Conservation (phyloP, 2,113 vertebrate species). For the Hydrochoerus hydrochaeris region DNA sequence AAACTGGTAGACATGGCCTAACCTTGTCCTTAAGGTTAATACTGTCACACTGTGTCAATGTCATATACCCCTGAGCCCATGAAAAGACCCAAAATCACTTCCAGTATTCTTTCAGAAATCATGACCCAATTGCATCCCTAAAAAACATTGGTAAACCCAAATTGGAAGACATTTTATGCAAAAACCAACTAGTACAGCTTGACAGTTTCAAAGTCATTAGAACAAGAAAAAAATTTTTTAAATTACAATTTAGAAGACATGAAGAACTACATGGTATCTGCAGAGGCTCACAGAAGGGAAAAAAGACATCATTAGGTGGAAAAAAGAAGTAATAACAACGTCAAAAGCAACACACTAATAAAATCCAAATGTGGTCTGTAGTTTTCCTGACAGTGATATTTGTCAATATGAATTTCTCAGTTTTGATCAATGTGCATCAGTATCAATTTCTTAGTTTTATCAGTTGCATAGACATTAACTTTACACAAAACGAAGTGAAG, state of each 20-base stretch:
- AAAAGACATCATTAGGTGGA: background rate
- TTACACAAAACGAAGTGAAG: background rate
- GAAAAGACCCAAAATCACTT: background rate
- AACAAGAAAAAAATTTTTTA: background rate
- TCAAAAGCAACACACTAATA: background rate
- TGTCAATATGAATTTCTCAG: background rate
- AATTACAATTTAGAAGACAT: background rate
- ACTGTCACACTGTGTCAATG: background rate
- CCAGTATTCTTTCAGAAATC: background rate
- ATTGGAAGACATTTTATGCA: background rate
- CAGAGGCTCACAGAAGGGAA: background rate
- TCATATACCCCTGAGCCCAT: background rate
- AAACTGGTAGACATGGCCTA: background rate
- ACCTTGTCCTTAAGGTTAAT: background rate
- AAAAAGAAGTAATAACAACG: background rate
- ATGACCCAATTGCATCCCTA: background rate
- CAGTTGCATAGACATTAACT: background rate
- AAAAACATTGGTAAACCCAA: background rate
- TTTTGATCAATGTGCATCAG: background rate
- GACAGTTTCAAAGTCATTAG: background rate
- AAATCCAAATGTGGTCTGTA: background rate
- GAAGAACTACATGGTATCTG: background rate
- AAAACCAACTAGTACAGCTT: background rate
- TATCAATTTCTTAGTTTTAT: background rate
- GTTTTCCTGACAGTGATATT: background rate